A percentile compares a stretch with the other conserved stretches of the same genome.
phyloP scores from a whole-genome alignment of 2,113 vertebrate genomes.

The Craseonycteris thonglongyai region DNA sequence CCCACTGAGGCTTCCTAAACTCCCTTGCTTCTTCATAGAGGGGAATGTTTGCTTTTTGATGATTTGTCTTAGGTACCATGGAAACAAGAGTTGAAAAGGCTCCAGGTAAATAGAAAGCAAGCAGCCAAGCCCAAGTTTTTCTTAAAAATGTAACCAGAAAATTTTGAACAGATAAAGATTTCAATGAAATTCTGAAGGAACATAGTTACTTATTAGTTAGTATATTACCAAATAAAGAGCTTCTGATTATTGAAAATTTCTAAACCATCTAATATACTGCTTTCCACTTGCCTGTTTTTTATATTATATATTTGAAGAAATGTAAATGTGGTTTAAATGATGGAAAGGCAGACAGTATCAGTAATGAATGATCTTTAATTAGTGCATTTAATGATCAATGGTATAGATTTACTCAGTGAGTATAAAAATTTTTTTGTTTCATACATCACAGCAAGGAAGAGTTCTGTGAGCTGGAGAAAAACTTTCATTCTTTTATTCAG shows the following conservation, averaged over 20 bases:
- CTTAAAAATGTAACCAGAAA: constrained; percentile 5
- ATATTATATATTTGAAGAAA: neutral
- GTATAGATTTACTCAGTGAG: neutral
- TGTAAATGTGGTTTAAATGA: neutral
- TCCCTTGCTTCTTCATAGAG: neutral
- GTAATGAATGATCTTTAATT: neutral
- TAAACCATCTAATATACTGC: neutral
- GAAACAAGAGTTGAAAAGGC: constrained; percentile 50
- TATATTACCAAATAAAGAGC: neutral
- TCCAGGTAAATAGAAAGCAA: constrained; percentile 50
- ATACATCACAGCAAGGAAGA: neutral
- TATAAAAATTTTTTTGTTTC: neutral
- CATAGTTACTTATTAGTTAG: neutral
- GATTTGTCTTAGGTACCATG: constrained; percentile 33
- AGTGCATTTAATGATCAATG: neutral
- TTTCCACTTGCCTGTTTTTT: constrained; percentile 9
- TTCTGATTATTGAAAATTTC: neutral
- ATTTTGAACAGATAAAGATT: constrained; percentile 17
- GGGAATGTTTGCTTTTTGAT: constrained; percentile 41
- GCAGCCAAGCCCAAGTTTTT: neutral
- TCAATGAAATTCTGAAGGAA: neutral
- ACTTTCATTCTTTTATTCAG: neutral
- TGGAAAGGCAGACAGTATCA: neutral
- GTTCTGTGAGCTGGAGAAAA: neutral
- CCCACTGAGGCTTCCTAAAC: neutral